Base-by-base conservation (phyloP, 1,140 invertebrate species). In the Leptopilina clavipes region DNA sequence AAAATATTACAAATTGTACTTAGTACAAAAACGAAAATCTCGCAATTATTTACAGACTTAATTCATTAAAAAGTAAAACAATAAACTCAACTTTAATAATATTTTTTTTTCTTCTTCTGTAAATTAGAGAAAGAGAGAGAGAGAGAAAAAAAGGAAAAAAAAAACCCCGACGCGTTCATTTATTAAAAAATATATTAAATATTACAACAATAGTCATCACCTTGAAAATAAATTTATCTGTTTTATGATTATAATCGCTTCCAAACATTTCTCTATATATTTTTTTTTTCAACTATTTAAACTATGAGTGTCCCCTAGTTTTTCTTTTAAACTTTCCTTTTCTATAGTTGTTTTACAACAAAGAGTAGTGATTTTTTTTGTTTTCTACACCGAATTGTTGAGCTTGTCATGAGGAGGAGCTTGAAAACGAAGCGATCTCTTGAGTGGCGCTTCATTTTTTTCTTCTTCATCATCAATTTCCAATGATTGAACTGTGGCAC, bases 1-100 rank as follows among this genome's bases (percentile, higher is more conserved):
- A 83, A 65, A 85, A 82, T 82, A 84, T 83, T 84, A 81, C 81
- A 81, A 65, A 76, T 76, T 81, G 81, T 83, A 80, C 82, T 71
- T 72, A 40, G 81, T 86, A 86, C 80, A 85, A 85, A 40, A 71
- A 43, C 45, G 80, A 75, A 43, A 77, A 78, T 76, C 22, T 43
- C 56, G 37, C 37, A 56, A 74, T 56, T 22, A 45, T 80, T 81
- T 76, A 73, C 45, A 72, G 48, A 54, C 65, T 54, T 52, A 59
- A 22, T 74, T 43, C 14, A 54, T 70, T 75, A 59, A 70, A 72
- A 31, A 45, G 65, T 44, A 76, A 72, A 70, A 70, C 76, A 59
- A 80, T 19, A 48, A 72, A 48, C 22, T 72, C 59, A 65, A 65
- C 59, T 37, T 65, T 52, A 31, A n/a, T 45, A 40, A 9, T 40